phyloP scores from a whole-genome alignment of 2,113 vertebrate species.

The Furnarius figulus region DNA sequence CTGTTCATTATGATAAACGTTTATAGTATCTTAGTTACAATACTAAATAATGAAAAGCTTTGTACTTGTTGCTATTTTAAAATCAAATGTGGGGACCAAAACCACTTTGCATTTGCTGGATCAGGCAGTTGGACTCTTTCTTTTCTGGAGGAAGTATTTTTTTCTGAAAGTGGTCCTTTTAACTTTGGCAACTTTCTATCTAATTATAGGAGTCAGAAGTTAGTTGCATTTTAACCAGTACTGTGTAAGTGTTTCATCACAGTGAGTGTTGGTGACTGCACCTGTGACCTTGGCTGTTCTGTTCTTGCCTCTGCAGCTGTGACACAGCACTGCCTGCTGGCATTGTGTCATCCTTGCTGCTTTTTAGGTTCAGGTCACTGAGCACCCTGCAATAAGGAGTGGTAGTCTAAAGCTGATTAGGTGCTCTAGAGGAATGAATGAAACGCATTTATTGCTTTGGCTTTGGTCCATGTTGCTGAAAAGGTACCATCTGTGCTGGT shows the following conservation, averaged over 20 bases:
- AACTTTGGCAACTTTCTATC: not conserved
- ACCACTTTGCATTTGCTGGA: accelerated
- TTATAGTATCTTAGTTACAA: not conserved
- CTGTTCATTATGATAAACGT: not conserved
- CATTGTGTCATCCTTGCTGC: not conserved
- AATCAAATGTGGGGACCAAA: not conserved
- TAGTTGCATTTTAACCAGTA: not conserved
- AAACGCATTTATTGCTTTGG: not conserved
- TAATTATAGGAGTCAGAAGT: not conserved
- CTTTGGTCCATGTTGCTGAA: not conserved
- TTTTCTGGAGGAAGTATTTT: not conserved
- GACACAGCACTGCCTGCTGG: not conserved
- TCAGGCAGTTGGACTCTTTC: not conserved
- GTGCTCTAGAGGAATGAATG: not conserved
- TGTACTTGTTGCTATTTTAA: not conserved
- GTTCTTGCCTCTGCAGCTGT: not conserved
- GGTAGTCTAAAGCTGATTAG: not conserved
- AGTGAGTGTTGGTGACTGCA: not conserved
- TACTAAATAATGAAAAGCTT: not conserved
- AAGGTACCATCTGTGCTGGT: not conserved
- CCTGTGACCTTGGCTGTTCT: not conserved
- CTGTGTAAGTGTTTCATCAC: not conserved
- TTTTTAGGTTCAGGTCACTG: not conserved
- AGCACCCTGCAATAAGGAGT: not conserved
- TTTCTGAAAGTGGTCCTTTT: not conserved